A percentile compares a stretch with the other conserved stretches of the same genome.
phyloP scores from a whole-genome alignment of 2,888 invertebrate genomes.

The Fragum sueziense region DNA sequence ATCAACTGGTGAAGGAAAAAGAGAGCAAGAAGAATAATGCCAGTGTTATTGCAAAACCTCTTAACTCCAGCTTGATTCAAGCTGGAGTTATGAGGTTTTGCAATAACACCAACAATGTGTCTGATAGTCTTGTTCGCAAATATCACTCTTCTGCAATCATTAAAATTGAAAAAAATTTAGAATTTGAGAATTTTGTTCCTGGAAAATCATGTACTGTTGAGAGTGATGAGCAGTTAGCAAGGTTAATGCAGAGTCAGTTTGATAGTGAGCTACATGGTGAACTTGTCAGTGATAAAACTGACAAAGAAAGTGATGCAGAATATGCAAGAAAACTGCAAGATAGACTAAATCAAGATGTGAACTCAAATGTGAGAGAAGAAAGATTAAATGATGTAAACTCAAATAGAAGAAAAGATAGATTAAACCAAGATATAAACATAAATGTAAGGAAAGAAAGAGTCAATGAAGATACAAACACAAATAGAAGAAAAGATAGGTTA shows the following conservation, averaged over 20 bases:
- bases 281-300: background rate
- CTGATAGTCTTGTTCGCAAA: background rate
- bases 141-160: background rate
- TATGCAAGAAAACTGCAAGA: slow-evolving; percentile 49
- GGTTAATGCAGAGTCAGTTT: slow-evolving; percentile 33
- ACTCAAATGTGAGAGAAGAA: background rate
- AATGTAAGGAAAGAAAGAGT: background rate
- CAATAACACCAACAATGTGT: too few relatives aligned
- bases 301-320: slow-evolving; percentile 39
- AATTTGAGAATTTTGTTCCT: background rate
- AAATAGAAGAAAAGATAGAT: slow-evolving; percentile 38
- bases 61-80: too few relatives aligned
- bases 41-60: too few relatives aligned
- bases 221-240: slow-evolving; percentile 34
- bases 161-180: slow-evolving; percentile 15
- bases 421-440: slow-evolving; percentile 23
- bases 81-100: too few relatives aligned
- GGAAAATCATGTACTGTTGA: background rate
- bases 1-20: slow-evolving; percentile 5
- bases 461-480: slow-evolving; percentile 49
- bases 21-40: background rate
- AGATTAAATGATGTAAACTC: slow-evolving; percentile 52
- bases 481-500: slow-evolving; percentile 37
- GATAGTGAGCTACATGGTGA: slow-evolving; percentile 25
- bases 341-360: slow-evolving; percentile 23